A percentile compares a stretch with the other conserved stretches of the same genome.
phyloP scores from a whole-genome alignment of 2,888 invertebrate genomes.

The Caenorhabditis sp. region DNA sequence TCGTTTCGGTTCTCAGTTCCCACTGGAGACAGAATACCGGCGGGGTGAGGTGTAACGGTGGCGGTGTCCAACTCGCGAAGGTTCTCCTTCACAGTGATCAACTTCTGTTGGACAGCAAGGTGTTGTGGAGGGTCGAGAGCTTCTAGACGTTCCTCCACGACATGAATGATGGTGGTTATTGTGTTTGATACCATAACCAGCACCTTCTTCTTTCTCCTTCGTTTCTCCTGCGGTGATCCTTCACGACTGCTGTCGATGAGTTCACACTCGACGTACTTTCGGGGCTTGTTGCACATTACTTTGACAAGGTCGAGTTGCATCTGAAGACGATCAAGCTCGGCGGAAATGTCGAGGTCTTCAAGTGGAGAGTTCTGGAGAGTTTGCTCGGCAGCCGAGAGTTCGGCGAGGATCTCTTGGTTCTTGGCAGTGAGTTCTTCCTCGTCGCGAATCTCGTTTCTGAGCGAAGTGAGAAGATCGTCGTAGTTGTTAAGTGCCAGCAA shows the following conservation, averaged over 20 bases:
- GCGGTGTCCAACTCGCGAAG: slow-evolving; percentile 61
- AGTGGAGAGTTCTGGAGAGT: slow-evolving; percentile 62
- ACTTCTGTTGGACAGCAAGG: slow-evolving; percentile 65
- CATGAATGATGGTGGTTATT: slow-evolving; percentile 80
- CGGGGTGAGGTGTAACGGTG: slow-evolving; percentile 50
- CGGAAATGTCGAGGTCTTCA: slow-evolving; percentile 64
- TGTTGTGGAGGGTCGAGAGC: slow-evolving; percentile 56
- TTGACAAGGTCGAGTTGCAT: slow-evolving; percentile 75
- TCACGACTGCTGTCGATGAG: slow-evolving; percentile 68
- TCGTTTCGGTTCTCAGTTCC: slow-evolving; percentile 46
- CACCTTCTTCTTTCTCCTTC: slow-evolving; percentile 70
- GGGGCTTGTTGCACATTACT: slow-evolving; percentile 70
- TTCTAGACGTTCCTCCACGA: slow-evolving; percentile 75
- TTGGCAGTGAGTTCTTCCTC: slow-evolving; percentile 69
- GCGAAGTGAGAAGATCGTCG: slow-evolving; percentile 48
- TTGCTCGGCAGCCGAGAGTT: slow-evolving; percentile 63
- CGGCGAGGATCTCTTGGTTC: slow-evolving; percentile 67
- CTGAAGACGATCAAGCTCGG: slow-evolving; percentile 72
- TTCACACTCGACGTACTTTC: slow-evolving; percentile 74
- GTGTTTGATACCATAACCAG: slow-evolving; percentile 79
- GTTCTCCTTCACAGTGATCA: slow-evolving; percentile 66
- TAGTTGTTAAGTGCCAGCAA: slow-evolving; percentile 54
- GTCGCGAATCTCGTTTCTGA: slow-evolving; percentile 66
- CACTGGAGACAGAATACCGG: slow-evolving; percentile 54
- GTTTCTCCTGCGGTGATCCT: slow-evolving; percentile 62